Evolutionary conservation across 2,113 vertebrate species (phyloP), one percentile per base, ranked within the genome.

Genomic region (Perca schrenkii): DNA sequence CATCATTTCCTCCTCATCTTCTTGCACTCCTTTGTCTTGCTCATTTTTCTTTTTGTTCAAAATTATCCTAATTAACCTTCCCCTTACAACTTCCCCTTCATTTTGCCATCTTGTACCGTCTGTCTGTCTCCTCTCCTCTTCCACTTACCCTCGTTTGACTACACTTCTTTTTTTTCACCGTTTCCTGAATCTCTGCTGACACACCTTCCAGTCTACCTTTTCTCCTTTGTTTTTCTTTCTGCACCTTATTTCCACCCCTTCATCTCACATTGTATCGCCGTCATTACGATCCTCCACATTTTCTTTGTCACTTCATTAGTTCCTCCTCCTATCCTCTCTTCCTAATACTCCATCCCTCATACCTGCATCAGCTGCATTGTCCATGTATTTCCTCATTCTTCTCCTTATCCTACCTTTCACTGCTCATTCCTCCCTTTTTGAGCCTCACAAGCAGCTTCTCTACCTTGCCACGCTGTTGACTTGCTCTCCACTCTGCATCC

Each of bases 1-100:
- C 81, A 62, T 86, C 58, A 56, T 70, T 67, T 72, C 0, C n/a
- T 8, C 31, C 46, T 57, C 49, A 21, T 79, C 64, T 22, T 68
- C 19, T 28, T 22, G 7, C 13, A 16, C 53, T 61, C 54, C n/a
- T 52, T 77, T 1, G 7, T 70, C 12, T 43, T 46, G 28, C 21
- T 36, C 43, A 40, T 83, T 75, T 75, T 31, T 79, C 25, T 66
- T 13, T 57, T 79, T 57, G 25, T 65, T 89, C 12, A 4, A 40
- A 67, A 61, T 74, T 40, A 47, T 77, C 65, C 54, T 57, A 67
- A 76, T 81, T 71, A 79, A 68, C 79, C 49, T 56, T 78, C 47
- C 28, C 15, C 21, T 53, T 21, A 43, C 13, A 49, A 22, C 25
- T n/a, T 25, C 3, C 12, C n/a, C 21, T 28, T 74, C n/a, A 31